A percentile compares a stretch with the other conserved stretches of the same genome.
phyloP scores from a whole-genome alignment of 2,113 vertebrate species.

The Gobio gobio region DNA sequence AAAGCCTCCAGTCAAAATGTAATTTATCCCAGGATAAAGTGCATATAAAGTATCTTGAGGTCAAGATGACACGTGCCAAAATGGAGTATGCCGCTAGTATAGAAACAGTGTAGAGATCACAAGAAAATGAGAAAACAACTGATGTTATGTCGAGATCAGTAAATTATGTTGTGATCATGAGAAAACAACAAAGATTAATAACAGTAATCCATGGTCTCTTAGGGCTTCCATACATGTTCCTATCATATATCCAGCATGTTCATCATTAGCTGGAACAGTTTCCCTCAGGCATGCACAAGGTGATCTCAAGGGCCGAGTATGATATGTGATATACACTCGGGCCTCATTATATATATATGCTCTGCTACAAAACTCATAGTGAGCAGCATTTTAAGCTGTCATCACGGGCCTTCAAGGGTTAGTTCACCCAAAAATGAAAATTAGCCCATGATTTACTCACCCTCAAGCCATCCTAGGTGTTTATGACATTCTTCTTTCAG shows the following conservation, averaged over 20 bases:
- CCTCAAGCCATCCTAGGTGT: too few species aligned
- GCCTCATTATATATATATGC: constrained; percentile 5
- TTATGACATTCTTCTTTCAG: too few species aligned
- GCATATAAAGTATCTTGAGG: not conserved
- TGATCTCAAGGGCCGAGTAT: not conserved
- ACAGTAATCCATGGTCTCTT: too few species aligned
- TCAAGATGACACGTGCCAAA: not conserved
- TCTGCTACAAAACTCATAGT: constrained; percentile 15
- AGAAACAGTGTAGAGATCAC: not conserved
- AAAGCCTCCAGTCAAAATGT: not conserved
- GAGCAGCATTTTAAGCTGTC: not conserved
- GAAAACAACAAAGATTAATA: too few species aligned
- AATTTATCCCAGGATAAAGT: not conserved
- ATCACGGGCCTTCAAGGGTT: not conserved
- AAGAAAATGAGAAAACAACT: too few species aligned
- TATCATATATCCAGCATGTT: constrained; percentile 1
- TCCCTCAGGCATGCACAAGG: constrained; percentile 12
- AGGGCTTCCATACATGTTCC: not conserved
- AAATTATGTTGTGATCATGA: too few species aligned
- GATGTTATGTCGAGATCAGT: too few species aligned
- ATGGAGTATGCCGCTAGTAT: not conserved
- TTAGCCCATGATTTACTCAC: too few species aligned
- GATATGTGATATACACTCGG: constrained; percentile 4
- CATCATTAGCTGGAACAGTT: not conserved
- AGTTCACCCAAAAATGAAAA: too few species aligned